phyloP scores from a whole-genome alignment of 2,113 vertebrate species.

The Melanotaenia duboulayi region DNA sequence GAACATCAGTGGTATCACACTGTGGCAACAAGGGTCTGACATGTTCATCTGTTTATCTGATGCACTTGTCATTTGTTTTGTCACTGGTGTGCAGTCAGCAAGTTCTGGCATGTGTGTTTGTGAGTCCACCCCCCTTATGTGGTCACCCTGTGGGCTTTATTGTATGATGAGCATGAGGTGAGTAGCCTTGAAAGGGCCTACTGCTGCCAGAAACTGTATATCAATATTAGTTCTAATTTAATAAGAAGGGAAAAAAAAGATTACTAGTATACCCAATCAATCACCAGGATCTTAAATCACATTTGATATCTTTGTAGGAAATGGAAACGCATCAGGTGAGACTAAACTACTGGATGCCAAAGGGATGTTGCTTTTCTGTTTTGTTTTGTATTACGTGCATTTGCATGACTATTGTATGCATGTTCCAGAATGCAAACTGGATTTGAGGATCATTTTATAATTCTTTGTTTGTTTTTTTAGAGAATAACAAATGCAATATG shows the following conservation, averaged over 20 bases:
- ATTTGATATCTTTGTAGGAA: conserved; percentile 42
- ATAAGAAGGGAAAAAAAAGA: conserved; percentile 49
- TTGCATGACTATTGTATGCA: no score
- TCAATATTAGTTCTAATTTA: conserved; percentile 18
- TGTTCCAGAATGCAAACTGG: no score
- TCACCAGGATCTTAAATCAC: conserved; percentile 34
- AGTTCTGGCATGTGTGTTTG: conserved; percentile 38
- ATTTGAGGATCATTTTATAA: no score
- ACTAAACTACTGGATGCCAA: not conserved
- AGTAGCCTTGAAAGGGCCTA: conserved; percentile 36
- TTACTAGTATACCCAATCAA: conserved; percentile 27
- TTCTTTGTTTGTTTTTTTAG: no score
- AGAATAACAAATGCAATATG: no score
- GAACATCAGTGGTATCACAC: conserved; percentile 21
- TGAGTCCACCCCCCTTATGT: conserved; percentile 26
- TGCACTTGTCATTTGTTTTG: conserved; percentile 44
- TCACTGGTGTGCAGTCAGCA: conserved; percentile 32
- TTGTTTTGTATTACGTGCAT: no score
- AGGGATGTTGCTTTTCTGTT: no score
- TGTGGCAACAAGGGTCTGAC: conserved; percentile 29
- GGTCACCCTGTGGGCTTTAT: conserved; percentile 40
- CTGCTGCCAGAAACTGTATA: conserved; percentile 35
- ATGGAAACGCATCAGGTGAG: not conserved
- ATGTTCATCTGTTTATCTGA: conserved; percentile 59
- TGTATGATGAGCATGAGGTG: conserved; percentile 37